Percentiles rank a stretch among this genome's conserved stretches.
These are phyloP conservation scores for Ophraella communa DNA, from an alignment of 2,888 invertebrate genomes.

Conservation along the genomic window DNA sequence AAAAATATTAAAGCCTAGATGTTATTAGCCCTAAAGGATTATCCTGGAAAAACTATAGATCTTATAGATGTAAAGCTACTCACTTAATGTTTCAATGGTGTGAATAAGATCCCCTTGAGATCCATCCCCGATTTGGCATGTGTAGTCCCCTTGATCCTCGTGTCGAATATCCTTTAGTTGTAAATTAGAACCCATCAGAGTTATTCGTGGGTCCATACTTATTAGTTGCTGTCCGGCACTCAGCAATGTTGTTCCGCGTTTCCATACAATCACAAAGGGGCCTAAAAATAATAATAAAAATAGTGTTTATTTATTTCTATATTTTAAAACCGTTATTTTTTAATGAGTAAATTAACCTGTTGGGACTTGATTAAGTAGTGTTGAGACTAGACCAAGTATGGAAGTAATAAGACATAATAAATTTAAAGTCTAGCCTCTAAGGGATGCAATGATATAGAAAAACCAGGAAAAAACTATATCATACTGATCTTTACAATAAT, in stretches of 20 bases:
- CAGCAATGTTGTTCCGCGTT: slow-evolving; percentile 62
- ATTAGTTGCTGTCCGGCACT: slow-evolving; percentile 65
- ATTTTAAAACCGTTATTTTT: background rate
- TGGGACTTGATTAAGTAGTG: too few species aligned
- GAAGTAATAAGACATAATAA: too few species aligned
- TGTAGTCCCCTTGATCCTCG: slow-evolving; percentile 65
- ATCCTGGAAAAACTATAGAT: too few species aligned
- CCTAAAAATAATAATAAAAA: slow-evolving; percentile 54
- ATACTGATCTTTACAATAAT: too few species aligned
- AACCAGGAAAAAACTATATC: too few species aligned
- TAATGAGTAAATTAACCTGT: too few species aligned
- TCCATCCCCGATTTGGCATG: slow-evolving; percentile 65
- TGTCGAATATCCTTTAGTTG: slow-evolving; percentile 63
- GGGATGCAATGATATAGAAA: too few species aligned
- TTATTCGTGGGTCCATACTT: slow-evolving; percentile 62
- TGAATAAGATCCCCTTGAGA: slow-evolving; percentile 64
- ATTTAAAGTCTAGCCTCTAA: too few species aligned
- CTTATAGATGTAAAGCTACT: too few species aligned
- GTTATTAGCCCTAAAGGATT: too few species aligned
- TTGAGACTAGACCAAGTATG: too few species aligned
- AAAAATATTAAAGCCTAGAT: too few species aligned
- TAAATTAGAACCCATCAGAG: slow-evolving; percentile 61
- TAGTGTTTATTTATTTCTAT: background rate
- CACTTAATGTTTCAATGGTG: slow-evolving; percentile 65
- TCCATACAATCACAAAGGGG: slow-evolving; percentile 64